Evolutionary conservation across 2,888 invertebrate species (phyloP), one percentile per base, ranked within the genome.

Genomic region (Heteromyza rotundicornis): DNA sequence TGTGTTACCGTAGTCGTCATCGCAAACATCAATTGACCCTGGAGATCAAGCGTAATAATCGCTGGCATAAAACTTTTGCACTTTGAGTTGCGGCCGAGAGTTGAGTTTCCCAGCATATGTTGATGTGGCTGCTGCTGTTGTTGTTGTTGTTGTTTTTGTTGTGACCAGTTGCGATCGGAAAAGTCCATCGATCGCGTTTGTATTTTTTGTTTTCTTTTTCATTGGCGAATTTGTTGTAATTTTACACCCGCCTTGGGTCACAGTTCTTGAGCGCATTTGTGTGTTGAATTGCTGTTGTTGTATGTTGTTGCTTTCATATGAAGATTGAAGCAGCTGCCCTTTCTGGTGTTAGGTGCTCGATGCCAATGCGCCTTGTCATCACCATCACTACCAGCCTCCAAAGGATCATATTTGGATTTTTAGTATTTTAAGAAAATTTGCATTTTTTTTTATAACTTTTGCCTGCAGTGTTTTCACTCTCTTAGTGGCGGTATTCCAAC

Each of bases 21-120:
- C 79, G 70, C 79, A 75, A 77, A 78, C 76, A 78, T 78, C 76
- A 78, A 77, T 77, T 77, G 76, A 77, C 79, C 76, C 77, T 77
- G 71, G 67, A 74, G 76, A 77, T 79, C 76, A 77, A 79, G 79
- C 78, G 78, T 77, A 79, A 77, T 77, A 77, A 77, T 78, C 76
- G 78, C 79, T 70, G 67, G 71, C 78, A 78, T 40, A 40, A 40
- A 40, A n/a, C 40, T 40, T 7, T 40, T 40, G 40, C 40, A 40
- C 40, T 40, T 40, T 10, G 40, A 40, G 40, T 40, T 40, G 40
- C 14, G 5, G 16, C n/a, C n/a, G 10, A 3, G 14, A 7, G 40
- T 2, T n/a, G 40, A 40, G 14, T 3, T 40, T 40, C 40, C 40
- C 40, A 40, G 40, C 40, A 40, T 40, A 40, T n/a, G 40, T n/a